Evolutionary conservation across 2,888 invertebrate genomes (phyloP).

Genomic region (Cyaniris semiargus): DNA sequence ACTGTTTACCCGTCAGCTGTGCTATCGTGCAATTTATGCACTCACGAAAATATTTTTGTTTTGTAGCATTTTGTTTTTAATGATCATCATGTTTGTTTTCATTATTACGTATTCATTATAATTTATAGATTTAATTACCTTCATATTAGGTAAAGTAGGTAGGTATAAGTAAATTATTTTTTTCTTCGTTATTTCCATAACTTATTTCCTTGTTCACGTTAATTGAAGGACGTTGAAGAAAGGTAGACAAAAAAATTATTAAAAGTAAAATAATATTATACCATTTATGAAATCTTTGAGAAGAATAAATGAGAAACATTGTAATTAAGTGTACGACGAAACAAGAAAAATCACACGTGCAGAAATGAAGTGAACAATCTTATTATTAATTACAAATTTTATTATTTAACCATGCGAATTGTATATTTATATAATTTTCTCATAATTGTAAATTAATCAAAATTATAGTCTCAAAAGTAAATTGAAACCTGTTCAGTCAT

Average conservation of each 20-base stretch:
- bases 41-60: conserved; percentile 12
- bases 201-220: background rate
- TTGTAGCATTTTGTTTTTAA: background rate
- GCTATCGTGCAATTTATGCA: background rate
- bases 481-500: background rate
- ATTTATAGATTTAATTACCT: background rate
- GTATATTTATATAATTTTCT: background rate
- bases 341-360: background rate
- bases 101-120: background rate
- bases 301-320: background rate
- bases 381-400: background rate
- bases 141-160: no score
- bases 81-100: background rate
- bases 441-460: background rate
- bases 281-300: background rate
- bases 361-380: background rate
- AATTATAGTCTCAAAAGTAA: background rate
- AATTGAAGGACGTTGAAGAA: background rate
- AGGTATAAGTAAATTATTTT: background rate
- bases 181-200: background rate
- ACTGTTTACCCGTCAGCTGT: conserved; percentile 10
- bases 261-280: background rate
- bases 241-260: background rate
- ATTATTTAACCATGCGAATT: background rate
- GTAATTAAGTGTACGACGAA: background rate